These are phyloP conservation scores for Petrolisthes cinctipes DNA, from an alignment of 2,888 invertebrate species.

Conservation along the genomic window DNA sequence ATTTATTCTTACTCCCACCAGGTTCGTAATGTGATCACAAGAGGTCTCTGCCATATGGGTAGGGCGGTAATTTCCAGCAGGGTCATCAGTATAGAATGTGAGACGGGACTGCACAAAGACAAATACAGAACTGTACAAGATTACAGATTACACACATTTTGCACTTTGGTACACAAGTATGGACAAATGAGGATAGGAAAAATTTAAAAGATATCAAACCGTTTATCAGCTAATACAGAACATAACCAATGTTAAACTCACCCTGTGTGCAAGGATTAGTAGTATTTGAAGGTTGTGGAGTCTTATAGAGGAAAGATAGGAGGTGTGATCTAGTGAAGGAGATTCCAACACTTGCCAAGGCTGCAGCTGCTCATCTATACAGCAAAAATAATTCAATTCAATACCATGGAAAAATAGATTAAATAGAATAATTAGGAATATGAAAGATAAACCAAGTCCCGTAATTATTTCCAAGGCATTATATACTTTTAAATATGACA, in stretches of 20 bases:
- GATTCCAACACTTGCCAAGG: conserved; percentile 36
- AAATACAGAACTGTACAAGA: neutral
- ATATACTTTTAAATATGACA: too few relatives aligned
- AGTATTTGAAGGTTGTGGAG: conserved; percentile 25
- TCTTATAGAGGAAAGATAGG: neutral
- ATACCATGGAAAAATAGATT: neutral
- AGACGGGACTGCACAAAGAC: conserved; percentile 1
- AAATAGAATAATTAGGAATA: neutral
- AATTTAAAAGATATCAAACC: neutral
- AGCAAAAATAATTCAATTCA: neutral
- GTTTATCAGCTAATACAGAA: neutral
- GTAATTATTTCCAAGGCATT: neutral
- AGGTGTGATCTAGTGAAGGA: neutral
- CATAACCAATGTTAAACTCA: neutral
- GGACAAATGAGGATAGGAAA: neutral
- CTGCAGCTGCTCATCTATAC: conserved; percentile 30
- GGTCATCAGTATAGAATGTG: conserved; percentile 41
- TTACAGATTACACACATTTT: too few relatives aligned
- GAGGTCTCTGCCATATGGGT: conserved; percentile 8
- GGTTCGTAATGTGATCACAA: conserved; percentile 7
- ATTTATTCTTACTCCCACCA: conserved; percentile 8
- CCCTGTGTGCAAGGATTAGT: conserved; percentile 22
- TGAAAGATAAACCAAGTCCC: neutral
- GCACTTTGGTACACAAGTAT: too few relatives aligned
- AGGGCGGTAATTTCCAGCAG: conserved; percentile 28